Base-by-base conservation (phyloP, 1,140 invertebrate genomes). In the Steinernema khuongi region DNA sequence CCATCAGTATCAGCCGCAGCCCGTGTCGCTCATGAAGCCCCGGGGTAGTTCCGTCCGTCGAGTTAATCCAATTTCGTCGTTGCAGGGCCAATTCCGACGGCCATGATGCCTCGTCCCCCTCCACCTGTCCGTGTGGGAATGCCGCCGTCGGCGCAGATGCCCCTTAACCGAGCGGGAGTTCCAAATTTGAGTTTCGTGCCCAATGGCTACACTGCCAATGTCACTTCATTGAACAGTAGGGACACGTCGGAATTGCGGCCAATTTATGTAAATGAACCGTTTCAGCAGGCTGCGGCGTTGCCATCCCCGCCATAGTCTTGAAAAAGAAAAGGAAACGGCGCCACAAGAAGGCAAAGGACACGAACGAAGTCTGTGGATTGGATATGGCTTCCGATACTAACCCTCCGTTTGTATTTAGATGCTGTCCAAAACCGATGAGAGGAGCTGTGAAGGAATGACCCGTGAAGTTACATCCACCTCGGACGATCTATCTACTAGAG, bases 321-420 rank as follows among this genome's bases (percentile, higher is more conserved):
- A 72, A 72, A 72, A 72, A 72, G 71, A 72, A 72, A 66, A 44
- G 71, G 17, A 70, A 60, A 67, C 71, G 71, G 31, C 71, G 71
- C 31, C 41, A 60, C 44, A 29, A 44, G 71, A 32, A 44, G 44
- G 18, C 32, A 32, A 70, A 70, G 29, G 69, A 70, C 31, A n/a
- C 32, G 32, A 36, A 70, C 29, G 69, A 44, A 30, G 43, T 44
- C 30, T 67, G 66, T 72, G 29, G 22, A 41, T 60, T 28, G 22
- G 7, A 22, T 4, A 2, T 33, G 26, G 69, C 26, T 28, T 30
- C 32, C 22, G 36, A n/a, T n/a, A 70, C 69, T 26, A 26, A 70
- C 30, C 19, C 30, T 19, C 30, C 19, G 0, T 33, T 68, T 68
- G 67, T 29, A 31, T 68, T 68, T 29, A 68, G 32, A 11, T 29